Evolutionary conservation across 2,113 vertebrate genomes (phyloP), one percentile per base, ranked within the genome.

Genomic region (Lates calcarifer): DNA sequence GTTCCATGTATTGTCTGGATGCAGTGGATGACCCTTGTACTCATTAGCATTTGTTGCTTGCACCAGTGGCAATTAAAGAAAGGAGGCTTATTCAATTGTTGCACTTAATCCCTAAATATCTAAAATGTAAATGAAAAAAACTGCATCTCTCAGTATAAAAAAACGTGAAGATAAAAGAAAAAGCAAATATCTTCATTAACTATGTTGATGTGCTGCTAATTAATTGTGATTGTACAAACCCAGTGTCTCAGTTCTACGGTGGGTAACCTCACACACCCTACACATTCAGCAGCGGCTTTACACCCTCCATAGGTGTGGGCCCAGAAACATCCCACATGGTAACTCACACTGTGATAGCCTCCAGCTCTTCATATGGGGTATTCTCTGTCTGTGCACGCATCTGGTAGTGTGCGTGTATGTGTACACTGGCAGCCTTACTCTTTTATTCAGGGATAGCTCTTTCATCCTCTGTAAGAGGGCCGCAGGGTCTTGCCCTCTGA

Each of bases 351-450:
- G 92, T 94, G 95, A 96, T 95, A 90, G 96, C 96, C 94, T 93
- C 62, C 92, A 95, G 96, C 95, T 95, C 96, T 97, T 97, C 95
- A 94, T 96, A 94, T 95, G 93, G 64, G 78, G 84, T 56, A 67
- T 53, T 82, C 82, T 87, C 74, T 83, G 84, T 86, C 84, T 56
- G 85, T 61, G 80, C 79, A 53, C 14, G 60, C 56, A 72, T 83
- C 80, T 81, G 83, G 51, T n/a, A 12, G 62, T 29, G 82, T 74
- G 87, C 58, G 20, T 33, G 81, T 81, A 87, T 95, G 96, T 94
- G 97, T 97, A 89, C 95, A 86, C 96, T 96, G 96, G 96, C 96
- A 93, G 70, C 86, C 95, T 84, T 74, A 33, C 92, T 89, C 94
- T 96, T 94, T 92, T 94, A 92, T 95, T 93, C 95, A 94, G 90